phyloP scores from a whole-genome alignment of 1,140 invertebrate genomes.

The Heliconius melpomene region DNA sequence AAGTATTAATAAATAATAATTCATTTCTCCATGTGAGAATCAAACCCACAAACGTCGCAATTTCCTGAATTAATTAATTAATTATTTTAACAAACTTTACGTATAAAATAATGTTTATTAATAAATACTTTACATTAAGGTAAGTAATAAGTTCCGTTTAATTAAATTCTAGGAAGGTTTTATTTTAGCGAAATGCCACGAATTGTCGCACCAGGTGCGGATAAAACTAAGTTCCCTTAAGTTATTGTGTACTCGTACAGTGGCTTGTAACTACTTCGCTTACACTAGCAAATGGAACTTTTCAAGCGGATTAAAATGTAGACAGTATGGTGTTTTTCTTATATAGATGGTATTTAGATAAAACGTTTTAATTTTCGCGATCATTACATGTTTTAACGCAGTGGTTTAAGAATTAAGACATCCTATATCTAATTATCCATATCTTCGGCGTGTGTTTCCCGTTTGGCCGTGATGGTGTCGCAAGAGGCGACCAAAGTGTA shows the following conservation, averaged over 20 bases:
- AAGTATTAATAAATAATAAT: no score
- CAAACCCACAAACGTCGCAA: no score
- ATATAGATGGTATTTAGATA: neutral
- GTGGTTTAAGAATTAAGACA: no score
- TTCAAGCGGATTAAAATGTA: constrained; percentile 2
- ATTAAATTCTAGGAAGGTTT: neutral
- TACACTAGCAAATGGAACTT: neutral
- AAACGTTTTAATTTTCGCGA: no score
- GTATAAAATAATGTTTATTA: neutral
- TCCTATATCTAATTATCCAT: no score
- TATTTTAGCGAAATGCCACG: neutral
- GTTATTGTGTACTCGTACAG: neutral
- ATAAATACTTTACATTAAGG: neutral
- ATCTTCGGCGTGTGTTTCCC: no score
- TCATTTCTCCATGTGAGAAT: no score
- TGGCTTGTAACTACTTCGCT: neutral
- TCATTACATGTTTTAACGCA: no score
- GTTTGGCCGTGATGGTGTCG: no score
- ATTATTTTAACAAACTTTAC: neutral
- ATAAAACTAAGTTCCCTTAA: constrained; percentile 10
- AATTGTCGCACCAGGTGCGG: constrained; percentile 12
- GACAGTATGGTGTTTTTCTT: neutral
- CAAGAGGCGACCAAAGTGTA: no score
- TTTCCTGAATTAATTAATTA: no score
- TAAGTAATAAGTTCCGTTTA: neutral